Conservation (phyloP, 1,140 invertebrate species). For the Drosophila ohnishii region DNA sequence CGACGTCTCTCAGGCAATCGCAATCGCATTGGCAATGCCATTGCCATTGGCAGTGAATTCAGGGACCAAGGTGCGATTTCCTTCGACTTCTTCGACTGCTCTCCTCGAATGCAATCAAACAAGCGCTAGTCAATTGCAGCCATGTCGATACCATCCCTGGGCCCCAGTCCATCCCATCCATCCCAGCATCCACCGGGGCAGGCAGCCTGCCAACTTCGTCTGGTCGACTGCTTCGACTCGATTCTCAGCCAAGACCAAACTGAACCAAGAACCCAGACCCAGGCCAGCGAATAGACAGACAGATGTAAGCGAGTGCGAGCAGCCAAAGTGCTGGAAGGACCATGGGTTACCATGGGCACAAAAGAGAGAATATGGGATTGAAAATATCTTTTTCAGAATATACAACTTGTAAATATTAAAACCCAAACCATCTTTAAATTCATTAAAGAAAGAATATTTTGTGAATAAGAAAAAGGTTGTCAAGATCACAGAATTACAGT, state of each 20-base stretch:
- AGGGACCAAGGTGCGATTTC: constrained; percentile 69
- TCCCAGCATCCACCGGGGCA: constrained; percentile 29
- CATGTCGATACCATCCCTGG: constrained; percentile 40
- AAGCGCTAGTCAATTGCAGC: constrained; percentile 78
- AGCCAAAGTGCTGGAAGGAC: constrained; percentile 53
- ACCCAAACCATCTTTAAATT: neutral
- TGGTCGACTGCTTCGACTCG: constrained; percentile 15
- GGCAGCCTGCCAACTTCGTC: constrained; percentile 45
- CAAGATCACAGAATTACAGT: no score
- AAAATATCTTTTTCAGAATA: neutral
- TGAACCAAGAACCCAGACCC: constrained; percentile 10
- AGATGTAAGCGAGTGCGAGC: constrained; percentile 67
- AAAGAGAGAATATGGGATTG: neutral
- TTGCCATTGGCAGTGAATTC: constrained; percentile 25
- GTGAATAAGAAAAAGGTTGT: neutral
- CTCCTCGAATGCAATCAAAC: constrained; percentile 77
- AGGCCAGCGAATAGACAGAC: constrained; percentile 70
- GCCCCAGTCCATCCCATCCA: constrained; percentile 10
- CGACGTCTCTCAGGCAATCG: constrained; percentile 31
- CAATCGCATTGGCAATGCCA: constrained; percentile 50
- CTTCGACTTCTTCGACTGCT: constrained; percentile 43
- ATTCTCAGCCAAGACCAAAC: constrained; percentile 26
- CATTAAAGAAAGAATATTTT: neutral
- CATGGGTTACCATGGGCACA: constrained; percentile 38
- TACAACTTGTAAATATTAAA: neutral